phyloP scores from a whole-genome alignment of 2,113 vertebrate species.

The Calyptommatus sinebrachiatus region DNA sequence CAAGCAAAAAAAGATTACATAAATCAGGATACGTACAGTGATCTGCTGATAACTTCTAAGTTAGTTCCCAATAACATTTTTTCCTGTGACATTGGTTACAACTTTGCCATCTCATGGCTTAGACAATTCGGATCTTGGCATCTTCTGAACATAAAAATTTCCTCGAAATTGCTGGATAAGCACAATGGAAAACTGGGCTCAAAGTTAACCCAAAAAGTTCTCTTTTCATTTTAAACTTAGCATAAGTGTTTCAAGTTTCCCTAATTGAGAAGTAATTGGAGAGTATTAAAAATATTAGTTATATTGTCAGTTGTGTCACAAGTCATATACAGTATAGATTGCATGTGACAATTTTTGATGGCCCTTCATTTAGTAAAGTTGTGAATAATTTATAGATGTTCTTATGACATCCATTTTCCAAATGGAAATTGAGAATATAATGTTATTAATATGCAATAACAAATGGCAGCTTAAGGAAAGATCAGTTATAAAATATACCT shows the following conservation, averaged over 20 bases:
- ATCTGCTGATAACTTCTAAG: neutral
- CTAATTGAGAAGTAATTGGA: slow-evolving; percentile 59
- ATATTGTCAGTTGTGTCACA: slow-evolving; percentile 58
- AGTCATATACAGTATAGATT: slow-evolving; percentile 58
- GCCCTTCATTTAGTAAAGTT: slow-evolving; percentile 59
- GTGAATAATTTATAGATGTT: slow-evolving; percentile 63
- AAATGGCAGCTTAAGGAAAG: slow-evolving; percentile 35
- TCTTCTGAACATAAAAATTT: neutral
- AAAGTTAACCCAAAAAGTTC: slow-evolving; percentile 31
- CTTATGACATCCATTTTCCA: slow-evolving; percentile 54
- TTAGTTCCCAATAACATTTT: neutral
- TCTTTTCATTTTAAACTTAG: slow-evolving; percentile 28
- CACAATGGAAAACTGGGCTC: neutral
- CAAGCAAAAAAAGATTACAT: neutral
- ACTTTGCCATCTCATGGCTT: neutral
- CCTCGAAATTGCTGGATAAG: neutral
- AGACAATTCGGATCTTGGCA: neutral
- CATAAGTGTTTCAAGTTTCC: slow-evolving; percentile 20
- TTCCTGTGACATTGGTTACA: neutral
- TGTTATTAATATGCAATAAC: slow-evolving; percentile 42
- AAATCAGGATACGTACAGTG: neutral
- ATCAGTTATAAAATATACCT: slow-evolving; percentile 36
- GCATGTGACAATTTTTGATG: slow-evolving; percentile 65
- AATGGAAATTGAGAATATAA: slow-evolving; percentile 49
- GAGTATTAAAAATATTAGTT: slow-evolving; percentile 70